These are phyloP conservation scores for Strix occidentalis DNA, from an alignment of 2,797 vertebrate species.

Conservation along the genomic window DNA sequence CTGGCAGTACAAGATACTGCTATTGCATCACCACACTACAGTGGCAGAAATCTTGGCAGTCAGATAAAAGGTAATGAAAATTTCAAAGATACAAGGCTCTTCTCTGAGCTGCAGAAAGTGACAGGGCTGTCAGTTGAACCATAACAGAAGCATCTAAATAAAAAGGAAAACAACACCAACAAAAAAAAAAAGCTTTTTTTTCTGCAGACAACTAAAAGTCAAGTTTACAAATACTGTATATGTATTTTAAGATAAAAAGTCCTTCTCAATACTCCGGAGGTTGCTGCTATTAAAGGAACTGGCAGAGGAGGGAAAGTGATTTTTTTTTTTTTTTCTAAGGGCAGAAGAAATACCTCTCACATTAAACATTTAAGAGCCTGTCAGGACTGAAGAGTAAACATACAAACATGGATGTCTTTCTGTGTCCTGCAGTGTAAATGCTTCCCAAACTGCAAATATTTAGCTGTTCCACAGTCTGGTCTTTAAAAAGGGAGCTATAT, in stretches of 20 bases:
- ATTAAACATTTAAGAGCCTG: conserved; percentile 47
- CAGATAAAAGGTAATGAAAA: conserved; percentile 66
- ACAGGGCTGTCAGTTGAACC: conserved; percentile 37
- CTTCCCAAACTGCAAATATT: conserved; percentile 9
- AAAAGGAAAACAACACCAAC: background rate
- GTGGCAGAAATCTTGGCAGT: conserved; percentile 24
- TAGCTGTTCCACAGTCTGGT: background rate
- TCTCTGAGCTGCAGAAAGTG: conserved; percentile 37
- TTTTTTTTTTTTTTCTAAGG: background rate
- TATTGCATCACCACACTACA: background rate
- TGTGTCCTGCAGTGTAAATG: conserved; percentile 15
- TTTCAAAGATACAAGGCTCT: conserved; percentile 63
- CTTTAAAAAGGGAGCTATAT: background rate
- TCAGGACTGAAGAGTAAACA: conserved; percentile 34
- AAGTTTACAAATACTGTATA: background rate
- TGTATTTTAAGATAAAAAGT: conserved; percentile 11
- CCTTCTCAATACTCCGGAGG: background rate
- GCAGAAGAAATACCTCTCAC: conserved; percentile 11
- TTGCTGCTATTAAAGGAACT: background rate
- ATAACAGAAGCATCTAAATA: conserved; percentile 39
- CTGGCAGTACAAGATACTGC: background rate
- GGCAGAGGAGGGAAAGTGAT: background rate
- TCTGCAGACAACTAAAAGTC: background rate
- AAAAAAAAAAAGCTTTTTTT: background rate
- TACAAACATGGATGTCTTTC: conserved; percentile 20